phyloP scores from a whole-genome alignment of 2,888 invertebrate species.

The Biston stratarius region DNA sequence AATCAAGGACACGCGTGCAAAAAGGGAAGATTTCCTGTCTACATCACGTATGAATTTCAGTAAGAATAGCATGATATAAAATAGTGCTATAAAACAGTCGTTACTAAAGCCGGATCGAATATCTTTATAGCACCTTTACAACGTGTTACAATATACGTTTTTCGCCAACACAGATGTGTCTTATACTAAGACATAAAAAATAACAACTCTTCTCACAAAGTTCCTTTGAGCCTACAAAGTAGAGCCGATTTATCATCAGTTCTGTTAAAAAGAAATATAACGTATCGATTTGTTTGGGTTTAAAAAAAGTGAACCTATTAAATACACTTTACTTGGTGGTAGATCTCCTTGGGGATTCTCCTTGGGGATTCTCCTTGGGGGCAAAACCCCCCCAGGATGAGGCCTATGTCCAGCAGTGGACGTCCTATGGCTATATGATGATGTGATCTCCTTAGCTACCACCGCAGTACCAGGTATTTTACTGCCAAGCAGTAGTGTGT shows the following conservation, averaged over 20 bases:
- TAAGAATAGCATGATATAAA: conserved; percentile 32
- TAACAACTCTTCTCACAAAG: conserved; percentile 36
- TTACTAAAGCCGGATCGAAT: conserved; percentile 39
- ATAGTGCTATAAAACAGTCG: conserved; percentile 36
- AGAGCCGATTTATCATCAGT: conserved; percentile 13
- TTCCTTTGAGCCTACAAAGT: conserved; percentile 29
- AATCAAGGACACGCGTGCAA: background rate
- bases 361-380: no score
- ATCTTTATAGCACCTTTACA: conserved; percentile 40
- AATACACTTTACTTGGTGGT: no score
- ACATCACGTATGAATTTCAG: conserved; percentile 21
- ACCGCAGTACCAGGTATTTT: no score
- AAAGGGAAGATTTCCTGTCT: conserved; percentile 14
- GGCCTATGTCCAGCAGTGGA: no score
- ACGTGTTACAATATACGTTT: conserved; percentile 41
- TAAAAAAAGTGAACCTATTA: no score
- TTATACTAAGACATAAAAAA: conserved; percentile 41
- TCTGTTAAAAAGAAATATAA: background rate
- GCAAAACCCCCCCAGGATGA: no score
- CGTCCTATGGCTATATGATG: no score
- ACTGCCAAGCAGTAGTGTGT: no score
- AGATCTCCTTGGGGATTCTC: no score
- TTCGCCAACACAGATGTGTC: conserved; percentile 41
- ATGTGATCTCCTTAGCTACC: no score
- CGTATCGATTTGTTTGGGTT: no score